Conservation (phyloP, 2,113 vertebrate genomes). For the Chaetorhynchus papuensis region DNA sequence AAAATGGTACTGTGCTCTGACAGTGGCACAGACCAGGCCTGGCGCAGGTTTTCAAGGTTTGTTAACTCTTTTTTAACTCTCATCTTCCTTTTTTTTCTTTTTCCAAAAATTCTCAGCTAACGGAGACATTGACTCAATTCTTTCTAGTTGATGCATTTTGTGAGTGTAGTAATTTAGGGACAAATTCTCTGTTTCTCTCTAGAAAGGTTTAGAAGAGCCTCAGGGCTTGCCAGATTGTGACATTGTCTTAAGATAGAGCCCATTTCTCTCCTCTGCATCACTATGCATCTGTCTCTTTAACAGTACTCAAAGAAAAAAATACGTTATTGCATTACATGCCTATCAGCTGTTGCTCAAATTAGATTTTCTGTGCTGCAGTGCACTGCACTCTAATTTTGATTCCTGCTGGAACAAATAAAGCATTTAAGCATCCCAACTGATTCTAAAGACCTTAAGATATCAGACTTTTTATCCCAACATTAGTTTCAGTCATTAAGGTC, state of each 20-base stretch:
- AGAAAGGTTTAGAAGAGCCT: not conserved
- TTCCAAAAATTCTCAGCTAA: not conserved
- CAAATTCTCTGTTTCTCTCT: not conserved
- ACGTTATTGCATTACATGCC: conserved; percentile 27
- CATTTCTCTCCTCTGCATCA: conserved; percentile 4
- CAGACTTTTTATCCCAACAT: not conserved
- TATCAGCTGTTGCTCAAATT: conserved; percentile 48
- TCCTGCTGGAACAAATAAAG: conserved; percentile 14
- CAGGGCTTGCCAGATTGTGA: not conserved
- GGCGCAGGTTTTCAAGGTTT: conserved; percentile 44
- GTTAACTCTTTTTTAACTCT: conserved; percentile 47
- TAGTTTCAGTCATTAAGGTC: not conserved
- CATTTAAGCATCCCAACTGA: not conserved
- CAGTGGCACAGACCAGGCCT: conserved; percentile 34
- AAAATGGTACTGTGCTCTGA: conserved; percentile 54
- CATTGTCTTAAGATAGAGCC: conserved; percentile 12
- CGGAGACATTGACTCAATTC: not conserved
- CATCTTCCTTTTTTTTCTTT: not conserved
- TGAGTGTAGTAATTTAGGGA: not conserved
- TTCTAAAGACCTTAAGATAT: conserved; percentile 4
- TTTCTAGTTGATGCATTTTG: not conserved
- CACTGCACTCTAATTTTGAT: conserved; percentile 21
- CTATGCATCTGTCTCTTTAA: conserved; percentile 46
- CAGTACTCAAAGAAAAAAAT: conserved; percentile 3
- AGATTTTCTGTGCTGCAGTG: conserved; percentile 43